Conservation (phyloP, 2,888 invertebrate genomes). For the Charanyca ferruginea region DNA sequence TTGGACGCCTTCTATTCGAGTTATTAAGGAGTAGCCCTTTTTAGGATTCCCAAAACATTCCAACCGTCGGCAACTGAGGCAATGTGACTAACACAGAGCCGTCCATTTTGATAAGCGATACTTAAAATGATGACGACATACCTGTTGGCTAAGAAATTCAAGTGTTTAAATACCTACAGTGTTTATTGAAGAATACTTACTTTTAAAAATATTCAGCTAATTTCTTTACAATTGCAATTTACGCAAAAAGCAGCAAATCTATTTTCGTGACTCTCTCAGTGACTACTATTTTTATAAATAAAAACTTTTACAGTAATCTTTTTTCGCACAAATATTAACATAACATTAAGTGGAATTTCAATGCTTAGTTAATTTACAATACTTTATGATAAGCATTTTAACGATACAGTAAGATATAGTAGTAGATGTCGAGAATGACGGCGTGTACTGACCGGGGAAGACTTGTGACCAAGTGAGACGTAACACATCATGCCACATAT, state of each 20-base stretch:
- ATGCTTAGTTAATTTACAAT: conserved; percentile 59
- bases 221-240: conserved; percentile 49
- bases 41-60: conserved; percentile 51
- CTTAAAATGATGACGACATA: conserved; percentile 33
- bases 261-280: conserved; percentile 70
- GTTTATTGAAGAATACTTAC: conserved; percentile 22
- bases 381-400: conserved; percentile 48
- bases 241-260: conserved; percentile 59
- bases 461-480: conserved; percentile 83
- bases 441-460: conserved; percentile 57
- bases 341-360: conserved; percentile 49
- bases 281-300: conserved; percentile 70
- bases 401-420: conserved; percentile 54
- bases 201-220: conserved; percentile 25
- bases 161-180: background rate
- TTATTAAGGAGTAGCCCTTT: conserved; percentile 63
- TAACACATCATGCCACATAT: conserved; percentile 90
- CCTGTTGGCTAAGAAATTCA: conserved; percentile 25
- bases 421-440: conserved; percentile 62
- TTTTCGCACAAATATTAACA: conserved; percentile 64
- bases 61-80: conserved; percentile 61
- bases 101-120: conserved; percentile 72
- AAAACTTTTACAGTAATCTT: conserved; percentile 59
- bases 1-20: conserved; percentile 56
- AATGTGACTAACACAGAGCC: conserved; percentile 72